These are phyloP conservation scores for Congeria kusceri DNA, from an alignment of 2,888 invertebrate genomes.

Conservation along the genomic window DNA sequence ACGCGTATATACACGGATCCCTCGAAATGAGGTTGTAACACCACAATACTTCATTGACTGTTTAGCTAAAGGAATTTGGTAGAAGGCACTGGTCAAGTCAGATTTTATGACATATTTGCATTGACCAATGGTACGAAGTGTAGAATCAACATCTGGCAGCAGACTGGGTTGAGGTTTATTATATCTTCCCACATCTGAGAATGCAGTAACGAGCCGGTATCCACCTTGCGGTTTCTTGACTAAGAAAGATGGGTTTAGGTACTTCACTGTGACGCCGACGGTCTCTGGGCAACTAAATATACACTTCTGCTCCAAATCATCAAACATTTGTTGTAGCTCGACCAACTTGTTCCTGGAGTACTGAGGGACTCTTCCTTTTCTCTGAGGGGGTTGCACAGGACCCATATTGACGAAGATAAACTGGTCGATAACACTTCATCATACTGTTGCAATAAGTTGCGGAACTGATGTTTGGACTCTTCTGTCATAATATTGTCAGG, in stretches of 20 bases:
- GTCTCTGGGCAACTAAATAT: slow-evolving; percentile 61
- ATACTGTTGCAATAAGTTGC: slow-evolving; percentile 14
- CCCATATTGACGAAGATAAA: slow-evolving; percentile 61
- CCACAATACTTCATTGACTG: slow-evolving; percentile 70
- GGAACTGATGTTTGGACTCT: slow-evolving; percentile 17
- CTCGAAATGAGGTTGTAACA: slow-evolving; percentile 65
- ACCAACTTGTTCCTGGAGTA: slow-evolving; percentile 50
- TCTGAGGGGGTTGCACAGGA: slow-evolving; percentile 58
- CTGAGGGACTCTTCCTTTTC: slow-evolving; percentile 62
- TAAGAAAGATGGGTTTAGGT: slow-evolving; percentile 38
- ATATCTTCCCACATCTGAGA: slow-evolving; percentile 49
- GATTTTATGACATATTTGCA: slow-evolving; percentile 57
- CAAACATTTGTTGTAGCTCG: slow-evolving; percentile 60
- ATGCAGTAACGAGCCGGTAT: slow-evolving; percentile 54
- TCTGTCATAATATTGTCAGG: slow-evolving; percentile 44
- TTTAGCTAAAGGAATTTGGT: slow-evolving; percentile 64
- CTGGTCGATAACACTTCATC: slow-evolving; percentile 50
- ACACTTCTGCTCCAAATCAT: slow-evolving; percentile 51
- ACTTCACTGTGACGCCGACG: slow-evolving; percentile 49
- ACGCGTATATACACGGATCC: slow-evolving; percentile 63
- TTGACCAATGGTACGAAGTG: slow-evolving; percentile 24
- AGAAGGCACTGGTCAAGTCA: slow-evolving; percentile 63
- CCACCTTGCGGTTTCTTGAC: slow-evolving; percentile 45
- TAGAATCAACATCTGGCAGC: slow-evolving; percentile 33
- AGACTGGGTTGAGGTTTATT: slow-evolving; percentile 48